Evolutionary conservation across 2,888 invertebrate species (phyloP), one percentile per base, ranked within the genome.

Genomic region (Microplitis deprimator): DNA sequence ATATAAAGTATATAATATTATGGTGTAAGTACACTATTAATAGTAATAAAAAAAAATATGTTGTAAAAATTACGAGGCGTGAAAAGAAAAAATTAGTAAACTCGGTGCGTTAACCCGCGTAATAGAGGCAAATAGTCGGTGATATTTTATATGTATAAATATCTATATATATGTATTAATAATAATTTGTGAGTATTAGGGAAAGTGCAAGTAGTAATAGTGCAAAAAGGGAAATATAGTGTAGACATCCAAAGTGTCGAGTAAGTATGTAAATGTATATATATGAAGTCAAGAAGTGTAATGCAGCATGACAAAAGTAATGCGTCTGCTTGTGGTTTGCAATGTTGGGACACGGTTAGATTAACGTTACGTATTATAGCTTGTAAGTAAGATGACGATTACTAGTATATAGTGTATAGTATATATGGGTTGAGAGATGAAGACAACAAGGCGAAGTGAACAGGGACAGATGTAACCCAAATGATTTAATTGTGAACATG

Each of bases 91-190:
- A 84, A 83, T 82, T 82, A 83, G 81, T 67, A 79, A 83, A 80
- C 83, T 82, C 81, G 83, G 84, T 83, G 84, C 83, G 80, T 84
- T 84, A 84, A 84, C 81, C 83, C 84, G 81, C 83, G 83, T 84
- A 84, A 84, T 84, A 80, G 83, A 80, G 79, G 82, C 78, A 61
- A 59, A 16, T 17, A 17, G 70, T 38, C 17, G 62, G 62, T 40
- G 41, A 41, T 50, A 62, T n/a, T 50, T 50, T 13, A 50, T 50
- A 50, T 13, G 50, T 5, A 50, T 50, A 50, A 13, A 13, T 50
- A 50, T 13, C 10, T 13, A 13, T 50, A 50, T 8, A 13, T 13
- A 10, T 13, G 50, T 50, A 50, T 62, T 39, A 38, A 65, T 40
- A n/a, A 50, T 10, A 16, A 29, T 38, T 8, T 39, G 71, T 61